Base-by-base conservation (phyloP, 1,140 invertebrate species). In the Philopotamus ludificatus region DNA sequence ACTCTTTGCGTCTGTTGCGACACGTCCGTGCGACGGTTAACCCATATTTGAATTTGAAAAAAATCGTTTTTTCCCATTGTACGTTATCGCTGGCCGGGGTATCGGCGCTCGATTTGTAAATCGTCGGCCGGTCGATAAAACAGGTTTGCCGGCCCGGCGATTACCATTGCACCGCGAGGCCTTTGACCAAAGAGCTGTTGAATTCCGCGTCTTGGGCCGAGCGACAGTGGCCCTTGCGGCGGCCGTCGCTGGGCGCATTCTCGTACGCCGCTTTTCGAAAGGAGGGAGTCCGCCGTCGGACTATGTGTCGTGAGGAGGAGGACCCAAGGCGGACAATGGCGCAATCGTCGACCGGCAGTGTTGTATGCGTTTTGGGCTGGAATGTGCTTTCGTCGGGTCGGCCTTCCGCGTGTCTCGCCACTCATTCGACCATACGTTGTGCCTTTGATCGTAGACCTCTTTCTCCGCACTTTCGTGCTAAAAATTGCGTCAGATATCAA, bases 131-230 rank as follows among this genome's bases (percentile, higher is more conserved):
- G 62, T 64, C 66, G 62, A 64, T 68, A 68, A 68, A 64, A 64
- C 66, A 68, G 61, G 61, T 64, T 68, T 68, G 55, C 42, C 58
- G 58, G 58, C 9, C 45, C 58, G 15, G 1, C 62, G 53, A 45
- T 63, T 67, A 67, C 41, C 58, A 28, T 22, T 50, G 65, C 49
- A 49, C n/a, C n/a, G 51, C 28, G 55, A 64, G 66, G 66, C 61
- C 66, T 68, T 68, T 68, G 66, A 68, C 66, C 66, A 68, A 64
- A 61, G 55, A 59, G 66, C n/a, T 68, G 34, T 60, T 67, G 42
- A 67, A 64, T 68, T 64, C 62, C 54, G 20, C 12, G 26, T 39
- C 23, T 10, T 21, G 9, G 16, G 15, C 7, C 42, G 18, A 1
- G 10, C 63, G 16, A 65, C 57, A 45, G 16, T 42, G 21, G n/a